phyloP scores from a whole-genome alignment of 2,797 vertebrate species.

The Microctenopoma steveboyesi region DNA sequence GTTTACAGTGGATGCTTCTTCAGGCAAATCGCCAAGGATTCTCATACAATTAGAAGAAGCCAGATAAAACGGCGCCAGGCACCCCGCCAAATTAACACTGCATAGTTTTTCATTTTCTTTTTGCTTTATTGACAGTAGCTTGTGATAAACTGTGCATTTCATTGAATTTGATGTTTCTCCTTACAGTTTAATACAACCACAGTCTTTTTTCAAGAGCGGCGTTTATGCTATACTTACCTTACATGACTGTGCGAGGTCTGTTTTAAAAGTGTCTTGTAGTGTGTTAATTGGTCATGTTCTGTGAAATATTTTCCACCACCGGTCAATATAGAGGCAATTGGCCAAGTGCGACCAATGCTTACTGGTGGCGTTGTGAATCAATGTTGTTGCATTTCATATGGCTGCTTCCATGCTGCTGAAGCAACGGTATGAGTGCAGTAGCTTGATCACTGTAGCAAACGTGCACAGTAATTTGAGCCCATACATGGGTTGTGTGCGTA shows the following conservation, averaged over 20 bases:
- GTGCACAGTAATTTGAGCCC: not conserved
- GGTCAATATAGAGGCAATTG: slow-evolving; percentile 55
- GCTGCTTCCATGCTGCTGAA: slow-evolving; percentile 18
- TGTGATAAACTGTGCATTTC: slow-evolving; percentile 41
- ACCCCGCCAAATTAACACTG: slow-evolving; percentile 28
- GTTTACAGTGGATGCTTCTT: slow-evolving; percentile 45
- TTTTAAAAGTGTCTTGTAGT: not conserved
- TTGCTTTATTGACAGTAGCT: slow-evolving; percentile 38
- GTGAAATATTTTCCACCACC: slow-evolving; percentile 21
- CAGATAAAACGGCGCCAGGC: slow-evolving; percentile 45
- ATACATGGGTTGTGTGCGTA: not conserved
- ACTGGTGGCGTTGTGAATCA: slow-evolving; percentile 25
- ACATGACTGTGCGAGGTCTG: not conserved
- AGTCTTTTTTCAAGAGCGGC: not conserved
- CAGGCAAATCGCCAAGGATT: slow-evolving; percentile 56
- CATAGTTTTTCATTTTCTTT: slow-evolving; percentile 35
- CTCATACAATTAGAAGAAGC: slow-evolving; percentile 51
- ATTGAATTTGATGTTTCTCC: slow-evolving; percentile 36
- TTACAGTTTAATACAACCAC: slow-evolving; percentile 31
- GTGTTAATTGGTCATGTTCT: slow-evolving; percentile 13
- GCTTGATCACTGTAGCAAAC: not conserved
- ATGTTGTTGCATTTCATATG: slow-evolving; percentile 17
- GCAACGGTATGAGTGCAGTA: slow-evolving; percentile 1
- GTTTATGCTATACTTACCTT: not conserved
- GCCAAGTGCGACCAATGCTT: slow-evolving; percentile 38